phyloP scores from a whole-genome alignment of 2,888 invertebrate genomes.

The Melieria picta region DNA sequence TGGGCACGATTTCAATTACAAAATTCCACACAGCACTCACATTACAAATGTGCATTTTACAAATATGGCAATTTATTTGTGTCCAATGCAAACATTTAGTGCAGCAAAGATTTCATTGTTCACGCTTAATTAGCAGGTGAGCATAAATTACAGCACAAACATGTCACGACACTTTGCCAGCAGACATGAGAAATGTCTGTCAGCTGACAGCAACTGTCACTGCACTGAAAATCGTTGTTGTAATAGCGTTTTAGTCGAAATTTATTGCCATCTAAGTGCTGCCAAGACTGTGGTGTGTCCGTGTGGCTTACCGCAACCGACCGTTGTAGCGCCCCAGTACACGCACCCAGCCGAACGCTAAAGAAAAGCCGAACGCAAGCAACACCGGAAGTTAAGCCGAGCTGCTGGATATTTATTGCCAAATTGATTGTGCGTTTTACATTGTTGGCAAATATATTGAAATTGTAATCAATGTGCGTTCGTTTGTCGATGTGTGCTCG shows the following conservation, averaged over 20 bases:
- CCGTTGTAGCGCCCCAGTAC: neutral
- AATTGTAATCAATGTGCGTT: conserved; percentile 51
- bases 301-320: neutral
- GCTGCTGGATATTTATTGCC: conserved; percentile 46
- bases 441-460: conserved; percentile 51
- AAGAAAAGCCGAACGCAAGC: conserved; percentile 7
- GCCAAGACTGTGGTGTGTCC: too few species aligned
- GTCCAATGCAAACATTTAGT: too few species aligned
- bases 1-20: too few species aligned
- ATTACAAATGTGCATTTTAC: too few species aligned
- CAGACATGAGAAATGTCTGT: too few species aligned
- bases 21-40: too few species aligned
- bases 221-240: too few species aligned
- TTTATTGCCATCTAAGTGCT: neutral
- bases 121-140: conserved; percentile 11
- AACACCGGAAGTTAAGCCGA: conserved; percentile 19
- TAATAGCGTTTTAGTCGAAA: neutral
- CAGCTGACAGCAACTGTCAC: too few species aligned
- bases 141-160: conserved; percentile 26
- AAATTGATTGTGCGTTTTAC: conserved; percentile 52
- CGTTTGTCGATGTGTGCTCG: too few species aligned
- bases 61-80: too few species aligned
- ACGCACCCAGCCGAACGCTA: neutral
- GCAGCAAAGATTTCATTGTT: neutral
- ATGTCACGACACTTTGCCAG: conserved; percentile 11